Evolutionary conservation across 2,888 invertebrate genomes (phyloP).

Genomic region (Stenoptilia bipunctidactyla): DNA sequence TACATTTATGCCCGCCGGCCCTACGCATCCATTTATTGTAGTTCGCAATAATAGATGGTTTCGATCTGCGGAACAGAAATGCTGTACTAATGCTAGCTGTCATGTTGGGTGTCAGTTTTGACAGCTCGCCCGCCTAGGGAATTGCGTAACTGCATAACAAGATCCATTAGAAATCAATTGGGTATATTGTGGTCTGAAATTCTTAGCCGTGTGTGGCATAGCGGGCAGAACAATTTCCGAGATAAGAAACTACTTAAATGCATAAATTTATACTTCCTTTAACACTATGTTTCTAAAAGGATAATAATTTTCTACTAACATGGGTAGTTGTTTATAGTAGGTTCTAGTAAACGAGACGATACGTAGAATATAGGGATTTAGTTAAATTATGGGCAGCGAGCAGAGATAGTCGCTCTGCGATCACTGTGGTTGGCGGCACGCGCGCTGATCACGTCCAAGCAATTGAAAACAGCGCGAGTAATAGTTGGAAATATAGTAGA

Average conservation of each 20-base stretch:
- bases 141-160: conserved; percentile 52
- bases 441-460: conserved; percentile 48
- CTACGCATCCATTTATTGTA: conserved; percentile 43
- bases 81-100: conserved; percentile 38
- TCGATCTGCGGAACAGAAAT: conserved; percentile 29
- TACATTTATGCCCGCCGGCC: conserved; percentile 36
- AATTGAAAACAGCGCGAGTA: conserved; percentile 60
- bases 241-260: conserved; percentile 16
- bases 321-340: conserved; percentile 25
- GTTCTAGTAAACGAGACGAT: conserved; percentile 23
- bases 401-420: conserved; percentile 19
- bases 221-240: too few species aligned
- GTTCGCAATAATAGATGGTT: conserved; percentile 29
- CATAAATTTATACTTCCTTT: conserved; percentile 4
- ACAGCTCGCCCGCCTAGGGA: conserved; percentile 29
- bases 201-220: not conserved
- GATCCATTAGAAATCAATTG: conserved; percentile 65
- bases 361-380: conserved; percentile 47
- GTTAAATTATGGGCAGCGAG: conserved; percentile 43
- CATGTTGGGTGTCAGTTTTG: conserved; percentile 40
- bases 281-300: conserved; percentile 6
- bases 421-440: conserved; percentile 52
- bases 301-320: conserved; percentile 12
- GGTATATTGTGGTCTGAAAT: conserved; percentile 22
- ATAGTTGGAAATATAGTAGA: conserved; percentile 50